These are phyloP conservation scores for Pygoscelis antarcticus DNA, from an alignment of 2,113 vertebrate genomes.

Conservation along the genomic window DNA sequence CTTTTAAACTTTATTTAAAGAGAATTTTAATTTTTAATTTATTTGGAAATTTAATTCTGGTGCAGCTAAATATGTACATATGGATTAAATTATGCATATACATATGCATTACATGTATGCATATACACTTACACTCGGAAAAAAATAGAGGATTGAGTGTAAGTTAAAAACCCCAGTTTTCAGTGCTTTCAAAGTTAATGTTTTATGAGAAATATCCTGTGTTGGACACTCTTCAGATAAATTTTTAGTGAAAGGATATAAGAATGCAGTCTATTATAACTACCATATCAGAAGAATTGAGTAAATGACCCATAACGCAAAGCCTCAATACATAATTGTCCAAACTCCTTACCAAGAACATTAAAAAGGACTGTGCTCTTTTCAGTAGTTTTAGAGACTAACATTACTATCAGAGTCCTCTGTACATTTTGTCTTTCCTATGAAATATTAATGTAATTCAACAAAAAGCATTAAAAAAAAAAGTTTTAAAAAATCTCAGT, in stretches of 20 bases:
- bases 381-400: neutral
- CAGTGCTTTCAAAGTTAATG: neutral
- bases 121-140: neutral
- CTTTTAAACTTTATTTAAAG: neutral
- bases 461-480: neutral
- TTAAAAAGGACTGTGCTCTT: neutral
- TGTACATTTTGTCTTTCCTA: neutral
- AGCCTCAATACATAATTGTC: neutral
- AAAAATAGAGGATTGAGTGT: neutral
- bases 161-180: neutral
- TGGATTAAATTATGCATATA: neutral
- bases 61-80: neutral
- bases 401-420: neutral
- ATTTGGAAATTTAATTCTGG: neutral
- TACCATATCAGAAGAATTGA: neutral
- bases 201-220: neutral
- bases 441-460: constrained; percentile 7
- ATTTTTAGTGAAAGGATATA: neutral
- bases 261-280: neutral
- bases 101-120: neutral
- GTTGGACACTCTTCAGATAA: neutral
- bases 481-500: neutral
- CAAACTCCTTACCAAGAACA: constrained; percentile 20
- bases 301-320: constrained; percentile 24
- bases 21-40: neutral